These are phyloP conservation scores for Arizona elegans DNA, from an alignment of 2,113 vertebrate genomes.

Conservation along the genomic window DNA sequence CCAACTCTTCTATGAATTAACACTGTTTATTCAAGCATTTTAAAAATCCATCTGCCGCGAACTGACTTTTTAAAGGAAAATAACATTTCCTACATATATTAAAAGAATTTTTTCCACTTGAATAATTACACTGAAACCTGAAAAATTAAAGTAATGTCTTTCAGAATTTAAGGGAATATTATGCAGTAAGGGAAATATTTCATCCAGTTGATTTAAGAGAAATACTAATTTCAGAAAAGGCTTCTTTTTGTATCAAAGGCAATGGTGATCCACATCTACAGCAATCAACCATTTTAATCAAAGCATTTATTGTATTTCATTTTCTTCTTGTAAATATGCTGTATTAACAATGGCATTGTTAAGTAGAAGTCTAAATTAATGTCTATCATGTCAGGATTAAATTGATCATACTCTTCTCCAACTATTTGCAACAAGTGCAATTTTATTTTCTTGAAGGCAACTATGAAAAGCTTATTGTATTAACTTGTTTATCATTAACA, in stretches of 20 bases:
- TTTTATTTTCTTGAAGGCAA: background rate
- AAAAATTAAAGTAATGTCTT: background rate
- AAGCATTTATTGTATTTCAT: background rate
- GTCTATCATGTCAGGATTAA: background rate
- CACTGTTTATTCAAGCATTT: background rate
- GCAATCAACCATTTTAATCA: background rate
- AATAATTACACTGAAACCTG: background rate
- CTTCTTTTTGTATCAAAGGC: constrained; percentile 16
- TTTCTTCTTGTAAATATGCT: constrained; percentile 10
- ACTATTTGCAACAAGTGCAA: background rate
- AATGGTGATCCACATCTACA: background rate
- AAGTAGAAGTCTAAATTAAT: background rate
- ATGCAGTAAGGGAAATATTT: background rate
- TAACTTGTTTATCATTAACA: background rate
- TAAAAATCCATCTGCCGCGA: background rate
- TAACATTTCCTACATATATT: background rate
- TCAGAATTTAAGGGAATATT: background rate
- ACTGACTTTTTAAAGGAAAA: constrained; percentile 10
- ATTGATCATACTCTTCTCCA: background rate
- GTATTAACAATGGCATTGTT: background rate
- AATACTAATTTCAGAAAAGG: background rate
- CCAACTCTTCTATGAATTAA: background rate
- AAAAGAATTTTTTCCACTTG: background rate
- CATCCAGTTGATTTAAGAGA: background rate
- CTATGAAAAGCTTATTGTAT: background rate